Evolutionary conservation across 2,113 vertebrate genomes (phyloP), one percentile per base, ranked within the genome.

Genomic region (Onychostoma macrolepis): DNA sequence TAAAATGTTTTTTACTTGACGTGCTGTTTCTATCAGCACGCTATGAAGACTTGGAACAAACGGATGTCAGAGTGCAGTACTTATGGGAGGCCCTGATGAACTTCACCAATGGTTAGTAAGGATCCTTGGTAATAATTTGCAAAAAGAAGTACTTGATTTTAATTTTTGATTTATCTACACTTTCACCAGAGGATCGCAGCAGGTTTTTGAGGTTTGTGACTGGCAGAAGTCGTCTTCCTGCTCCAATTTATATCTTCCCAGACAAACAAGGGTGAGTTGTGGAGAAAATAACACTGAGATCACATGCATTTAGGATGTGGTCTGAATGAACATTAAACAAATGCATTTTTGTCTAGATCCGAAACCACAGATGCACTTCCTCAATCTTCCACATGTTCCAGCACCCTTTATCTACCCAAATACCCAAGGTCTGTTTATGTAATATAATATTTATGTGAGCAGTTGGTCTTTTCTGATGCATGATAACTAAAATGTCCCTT

Each of bases 181-280:
- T 78, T 9, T 75, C 90, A 89, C 80, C 92, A 99, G 98, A 99
- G 97, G 98, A 99, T 92, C 97, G 98, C 48, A 99, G 98, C 92
- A 96, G 98, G 81, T 99, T 99, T 93, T 94, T 99, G 87, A 96
- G 98, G 90, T 99, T 99, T 93, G 97, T 99, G 86, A 99, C 98
- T 0, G 98, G 98, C 78, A 96, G 98, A 87, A 99, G 98, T 93
- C 97, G 98, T 69, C 97, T 99, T 89, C 98, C 98, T 9, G 97
- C 97, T 0, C 97, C 97, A 0, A 99, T 99, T 91, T 99, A 97
- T 85, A 96, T 99, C 90, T 99, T 97, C 74, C 97, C 98, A 13
- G 97, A 99, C 92, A 99, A 99, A 87, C 95, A 96, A 89, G 97
- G 97, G 98, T 99, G 56, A 74, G 28, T 7, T 17, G 12, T 48